Evolutionary conservation across 30 jellyfish, hydroid and myxozoan genomes (phyloP).

Genomic region (Cassiopea andromeda): DNA sequence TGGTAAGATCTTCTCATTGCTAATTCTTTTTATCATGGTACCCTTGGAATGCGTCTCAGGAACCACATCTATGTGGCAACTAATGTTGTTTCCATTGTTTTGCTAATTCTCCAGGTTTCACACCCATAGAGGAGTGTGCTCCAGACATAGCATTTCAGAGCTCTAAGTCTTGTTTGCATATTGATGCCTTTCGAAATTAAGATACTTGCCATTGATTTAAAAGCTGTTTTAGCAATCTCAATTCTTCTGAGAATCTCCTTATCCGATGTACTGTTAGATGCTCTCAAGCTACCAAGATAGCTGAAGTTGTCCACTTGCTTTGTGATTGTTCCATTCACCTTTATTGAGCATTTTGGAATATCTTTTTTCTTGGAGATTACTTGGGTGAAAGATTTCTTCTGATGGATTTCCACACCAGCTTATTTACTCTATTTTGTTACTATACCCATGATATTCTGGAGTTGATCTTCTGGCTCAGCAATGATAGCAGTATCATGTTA

Average conservation of each 20-base stretch:
- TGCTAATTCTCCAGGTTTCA: constrained; percentile 48
- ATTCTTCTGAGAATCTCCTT: constrained; percentile 27
- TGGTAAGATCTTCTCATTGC: constrained; percentile 6
- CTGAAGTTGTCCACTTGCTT: constrained; percentile 30
- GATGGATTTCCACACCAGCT: constrained; percentile 5
- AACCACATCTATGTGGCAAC: constrained; percentile 36
- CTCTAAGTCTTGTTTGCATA: constrained; percentile 33
- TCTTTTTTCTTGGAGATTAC: constrained; percentile 15
- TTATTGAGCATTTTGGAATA: constrained; percentile 21
- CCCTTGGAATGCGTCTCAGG: constrained; percentile 14
- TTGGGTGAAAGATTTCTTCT: background rate
- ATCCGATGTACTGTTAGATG: constrained; percentile 18
- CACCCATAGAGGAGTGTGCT: constrained; percentile 29
- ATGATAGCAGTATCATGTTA: constrained; percentile 42
- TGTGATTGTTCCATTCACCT: constrained; percentile 22
- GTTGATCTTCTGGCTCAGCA: constrained; percentile 46
- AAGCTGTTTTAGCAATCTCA: constrained; percentile 18
- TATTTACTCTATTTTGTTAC: constrained; percentile 16
- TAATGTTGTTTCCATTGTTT: constrained; percentile 18
- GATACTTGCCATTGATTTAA: constrained; percentile 11
- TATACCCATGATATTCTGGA: constrained; percentile 19
- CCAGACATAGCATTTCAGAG: constrained; percentile 43
- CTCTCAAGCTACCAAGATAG: constrained; percentile 21
- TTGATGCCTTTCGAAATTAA: constrained; percentile 13
- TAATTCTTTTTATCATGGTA: constrained; percentile 32